Evolutionary conservation across 1,140 invertebrate species (phyloP), one percentile per base, ranked within the genome.

Genomic region (Pectinophora gossypiella): DNA sequence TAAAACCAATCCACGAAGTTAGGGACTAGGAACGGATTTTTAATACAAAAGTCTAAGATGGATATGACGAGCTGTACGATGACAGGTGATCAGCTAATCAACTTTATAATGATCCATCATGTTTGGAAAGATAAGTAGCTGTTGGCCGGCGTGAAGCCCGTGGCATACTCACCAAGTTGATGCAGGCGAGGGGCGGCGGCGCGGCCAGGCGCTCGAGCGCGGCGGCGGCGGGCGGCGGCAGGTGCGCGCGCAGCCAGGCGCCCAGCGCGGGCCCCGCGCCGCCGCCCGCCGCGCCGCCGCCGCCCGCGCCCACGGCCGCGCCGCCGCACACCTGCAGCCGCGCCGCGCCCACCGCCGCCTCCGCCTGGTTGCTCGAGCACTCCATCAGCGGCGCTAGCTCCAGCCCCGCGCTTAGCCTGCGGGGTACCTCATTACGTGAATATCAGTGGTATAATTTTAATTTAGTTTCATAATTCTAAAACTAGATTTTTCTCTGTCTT

Each of bases 231-330:
- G 60, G 56, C n/a, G 72, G 19, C 0, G 84, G 72, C 56, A 87
- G 54, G 45, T 82, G 72, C 7, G 72, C 66, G 35, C 77, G 68
- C 15, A 88, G 64, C 75, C 75, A 85, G 2, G 80, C 62, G 44
- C 68, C 68, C 9, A 80, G 64, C 5, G 68, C 57, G 7, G 72
- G 64, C 23, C 64, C 56, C 20, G 69, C 50, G 7, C 62, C 60
- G 53, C 64, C 66, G 32, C 43, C 51, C 18, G 43, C 44, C 18
- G 20, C 61, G 36, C 61, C 42, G 58, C 49, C 47, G 59, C 48
- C 22, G 47, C 59, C 22, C 66, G 59, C 10, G 55, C 47, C 27
- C 48, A 53, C 49, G 5, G 13, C 57, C 27, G 58, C 66, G 4
- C 55, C 59, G 49, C 72, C 68, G 64, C 77, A 74, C 54, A 85